Conservation (phyloP, 2,113 vertebrate genomes). For the Rallus limicola region DNA sequence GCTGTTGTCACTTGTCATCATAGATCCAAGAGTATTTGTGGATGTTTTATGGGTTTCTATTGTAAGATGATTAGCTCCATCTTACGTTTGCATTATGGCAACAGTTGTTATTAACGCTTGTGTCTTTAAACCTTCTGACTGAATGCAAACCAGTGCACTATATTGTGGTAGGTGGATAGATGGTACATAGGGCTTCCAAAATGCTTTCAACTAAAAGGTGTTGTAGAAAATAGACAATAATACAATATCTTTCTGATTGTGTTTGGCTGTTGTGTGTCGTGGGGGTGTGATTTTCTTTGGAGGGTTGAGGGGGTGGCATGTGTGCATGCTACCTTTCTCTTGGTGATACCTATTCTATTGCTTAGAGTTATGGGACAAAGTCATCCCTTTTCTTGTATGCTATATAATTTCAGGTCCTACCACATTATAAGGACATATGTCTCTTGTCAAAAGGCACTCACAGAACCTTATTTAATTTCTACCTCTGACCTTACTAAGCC, state of each 20-base stretch:
- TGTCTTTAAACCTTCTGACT: neutral
- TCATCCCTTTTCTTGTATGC: neutral
- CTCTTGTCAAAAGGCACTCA: neutral
- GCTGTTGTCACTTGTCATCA: neutral
- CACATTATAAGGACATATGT: neutral
- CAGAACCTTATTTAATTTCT: neutral
- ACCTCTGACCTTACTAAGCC: neutral
- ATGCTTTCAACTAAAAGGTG: neutral
- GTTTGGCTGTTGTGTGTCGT: neutral
- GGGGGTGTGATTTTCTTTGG: neutral
- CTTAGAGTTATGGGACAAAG: neutral
- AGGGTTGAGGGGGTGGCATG: no score
- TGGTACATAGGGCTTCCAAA: neutral
- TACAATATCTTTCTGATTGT: neutral
- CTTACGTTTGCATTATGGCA: neutral
- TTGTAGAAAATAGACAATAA: neutral
- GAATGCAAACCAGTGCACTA: neutral
- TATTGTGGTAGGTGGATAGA: neutral
- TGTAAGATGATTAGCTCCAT: neutral
- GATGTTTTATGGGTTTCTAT: neutral
- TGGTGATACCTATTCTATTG: rapidly evolving
- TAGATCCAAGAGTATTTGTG: neutral
- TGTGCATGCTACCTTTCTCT: neutral
- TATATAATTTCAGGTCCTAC: neutral
- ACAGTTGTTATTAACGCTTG: neutral